Evolutionary conservation across 2,113 vertebrate species (phyloP).

Genomic region (Notiomystis cincta): DNA sequence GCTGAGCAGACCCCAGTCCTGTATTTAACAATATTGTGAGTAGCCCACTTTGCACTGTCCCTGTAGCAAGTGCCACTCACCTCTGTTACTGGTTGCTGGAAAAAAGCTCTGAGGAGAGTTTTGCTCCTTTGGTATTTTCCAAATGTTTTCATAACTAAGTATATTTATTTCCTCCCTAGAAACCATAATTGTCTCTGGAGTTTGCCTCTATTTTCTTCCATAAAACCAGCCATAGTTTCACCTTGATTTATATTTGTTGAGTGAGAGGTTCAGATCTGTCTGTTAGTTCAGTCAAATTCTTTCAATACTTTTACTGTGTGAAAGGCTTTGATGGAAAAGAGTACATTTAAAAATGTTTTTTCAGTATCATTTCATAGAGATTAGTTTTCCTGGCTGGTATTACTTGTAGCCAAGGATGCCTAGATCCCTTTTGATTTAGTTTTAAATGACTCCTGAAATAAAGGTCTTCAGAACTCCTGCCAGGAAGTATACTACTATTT

Average conservation of each 20-base stretch:
- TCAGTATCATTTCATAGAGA: neutral
- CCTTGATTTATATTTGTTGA: neutral
- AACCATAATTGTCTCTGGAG: neutral
- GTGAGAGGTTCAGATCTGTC: neutral
- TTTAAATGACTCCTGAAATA: neutral
- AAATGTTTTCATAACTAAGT: neutral
- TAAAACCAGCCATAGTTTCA: neutral
- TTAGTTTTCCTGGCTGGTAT: neutral
- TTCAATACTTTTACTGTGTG: neutral
- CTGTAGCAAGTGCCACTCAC: neutral
- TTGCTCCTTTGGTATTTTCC: neutral
- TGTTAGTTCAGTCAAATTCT: neutral
- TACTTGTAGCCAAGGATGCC: neutral
- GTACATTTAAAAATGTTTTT: neutral
- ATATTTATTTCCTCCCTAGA: neutral
- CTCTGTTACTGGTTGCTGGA: neutral
- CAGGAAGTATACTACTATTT: neutral
- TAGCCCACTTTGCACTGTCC: neutral
- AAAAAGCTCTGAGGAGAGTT: neutral
- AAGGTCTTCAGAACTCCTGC: neutral
- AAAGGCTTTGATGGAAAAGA: neutral
- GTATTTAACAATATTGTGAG: neutral
- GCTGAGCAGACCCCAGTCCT: neutral
- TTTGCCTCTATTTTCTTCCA: neutral
- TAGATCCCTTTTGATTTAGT: neutral